Conservation (phyloP, 2,797 vertebrate species). For the Lithobates pipiens region DNA sequence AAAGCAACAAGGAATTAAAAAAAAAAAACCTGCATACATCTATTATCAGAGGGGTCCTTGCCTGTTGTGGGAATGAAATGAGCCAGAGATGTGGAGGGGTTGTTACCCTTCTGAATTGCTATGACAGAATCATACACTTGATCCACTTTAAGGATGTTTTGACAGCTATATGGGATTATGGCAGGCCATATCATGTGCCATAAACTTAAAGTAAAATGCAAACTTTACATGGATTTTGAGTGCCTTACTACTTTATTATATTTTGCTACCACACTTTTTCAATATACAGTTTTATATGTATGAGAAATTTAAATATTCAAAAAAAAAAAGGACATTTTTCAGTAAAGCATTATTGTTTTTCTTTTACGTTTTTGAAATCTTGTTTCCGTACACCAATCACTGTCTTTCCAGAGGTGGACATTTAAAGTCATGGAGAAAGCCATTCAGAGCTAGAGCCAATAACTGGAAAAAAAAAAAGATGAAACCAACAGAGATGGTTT, state of each 20-base stretch:
- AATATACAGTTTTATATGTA: constrained; percentile 65
- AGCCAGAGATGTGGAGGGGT: constrained; percentile 63
- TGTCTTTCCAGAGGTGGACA: constrained; percentile 77
- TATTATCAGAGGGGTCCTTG: constrained; percentile 74
- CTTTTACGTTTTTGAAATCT: constrained; percentile 75
- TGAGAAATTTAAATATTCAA: constrained; percentile 81
- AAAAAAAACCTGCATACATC: constrained; percentile 74
- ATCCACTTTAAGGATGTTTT: constrained; percentile 45
- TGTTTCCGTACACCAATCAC: constrained; percentile 74
- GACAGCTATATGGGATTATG: constrained; percentile 50
- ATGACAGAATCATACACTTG: constrained; percentile 43
- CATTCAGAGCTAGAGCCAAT: constrained; percentile 76
- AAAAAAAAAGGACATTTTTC: constrained; percentile 77
- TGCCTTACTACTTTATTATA: constrained; percentile 97
- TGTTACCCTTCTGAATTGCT: constrained; percentile 3
- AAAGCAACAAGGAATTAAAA: constrained; percentile 75
- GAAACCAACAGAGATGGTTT: constrained; percentile 70
- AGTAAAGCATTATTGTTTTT: constrained; percentile 83
- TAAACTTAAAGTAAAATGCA: constrained; percentile 71
- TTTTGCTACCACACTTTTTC: constrained; percentile 79
- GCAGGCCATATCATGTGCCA: constrained; percentile 81
- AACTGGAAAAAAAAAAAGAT: constrained; percentile 82
- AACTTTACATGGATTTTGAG: constrained; percentile 79
- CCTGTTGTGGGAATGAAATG: constrained; percentile 85
- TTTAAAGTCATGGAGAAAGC: constrained; percentile 70